A percentile compares a stretch with the other conserved stretches of the same genome.
These are phyloP conservation scores for Callitettix versicolor DNA, from an alignment of 1,140 invertebrate species.

Conservation along the genomic window DNA sequence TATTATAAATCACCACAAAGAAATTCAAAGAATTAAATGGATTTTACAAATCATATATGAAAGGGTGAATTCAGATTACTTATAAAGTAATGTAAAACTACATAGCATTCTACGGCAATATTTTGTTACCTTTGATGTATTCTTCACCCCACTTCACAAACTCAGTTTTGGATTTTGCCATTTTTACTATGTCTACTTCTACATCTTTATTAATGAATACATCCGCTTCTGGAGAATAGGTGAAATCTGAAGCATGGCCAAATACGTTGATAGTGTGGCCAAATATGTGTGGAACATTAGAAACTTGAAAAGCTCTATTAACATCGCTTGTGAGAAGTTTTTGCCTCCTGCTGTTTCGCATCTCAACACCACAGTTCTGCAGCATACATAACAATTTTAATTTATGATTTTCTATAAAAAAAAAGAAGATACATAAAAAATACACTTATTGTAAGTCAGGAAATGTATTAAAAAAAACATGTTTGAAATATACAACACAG, in stretches of 20 bases:
- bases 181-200: conserved; percentile 15
- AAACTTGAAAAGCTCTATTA: conserved; percentile 15
- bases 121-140: conserved; percentile 20
- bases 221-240: conserved; percentile 16
- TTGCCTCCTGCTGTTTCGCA: conserved; percentile 17
- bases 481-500: neutral
- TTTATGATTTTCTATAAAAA: neutral
- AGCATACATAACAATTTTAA: conserved; percentile 4
- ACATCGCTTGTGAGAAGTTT: conserved; percentile 19
- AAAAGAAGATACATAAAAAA: neutral
- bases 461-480: neutral
- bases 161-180: conserved; percentile 1
- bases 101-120: no score
- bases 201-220: conserved; percentile 16
- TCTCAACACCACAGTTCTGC: conserved; percentile 13
- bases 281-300: conserved; percentile 11
- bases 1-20: no score
- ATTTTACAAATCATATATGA: no score
- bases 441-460: neutral
- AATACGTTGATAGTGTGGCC: conserved; percentile 11
- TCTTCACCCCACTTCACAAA: conserved; percentile 12
- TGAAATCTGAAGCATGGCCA: conserved; percentile 14
- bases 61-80: no score
- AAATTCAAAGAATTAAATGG: no score
- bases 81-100: no score